These are phyloP conservation scores for Melipona beecheii DNA, from an alignment of 2,888 invertebrate genomes.

Conservation along the genomic window DNA sequence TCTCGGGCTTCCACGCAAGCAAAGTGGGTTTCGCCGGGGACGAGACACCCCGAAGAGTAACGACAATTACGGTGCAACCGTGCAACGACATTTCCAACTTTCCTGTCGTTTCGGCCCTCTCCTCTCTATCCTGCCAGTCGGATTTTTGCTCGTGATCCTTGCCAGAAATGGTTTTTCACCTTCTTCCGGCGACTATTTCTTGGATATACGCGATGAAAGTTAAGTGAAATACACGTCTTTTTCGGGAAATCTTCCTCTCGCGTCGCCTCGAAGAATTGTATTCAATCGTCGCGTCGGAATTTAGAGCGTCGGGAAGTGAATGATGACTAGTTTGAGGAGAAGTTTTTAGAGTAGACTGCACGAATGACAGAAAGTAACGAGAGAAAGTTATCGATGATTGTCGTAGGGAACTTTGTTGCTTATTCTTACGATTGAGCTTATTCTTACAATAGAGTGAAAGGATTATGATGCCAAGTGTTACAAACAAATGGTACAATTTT, in stretches of 20 bases:
- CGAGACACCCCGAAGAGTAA: slow-evolving; percentile 40
- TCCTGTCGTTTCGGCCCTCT: slow-evolving; percentile 4
- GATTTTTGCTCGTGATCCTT: background rate
- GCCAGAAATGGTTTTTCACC: background rate
- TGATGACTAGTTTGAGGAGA: background rate
- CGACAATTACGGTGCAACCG: slow-evolving; percentile 45
- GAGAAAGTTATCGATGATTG: no score
- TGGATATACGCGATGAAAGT: background rate
- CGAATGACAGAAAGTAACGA: no score
- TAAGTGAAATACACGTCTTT: background rate
- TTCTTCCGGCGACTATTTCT: background rate
- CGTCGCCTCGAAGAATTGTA: background rate
- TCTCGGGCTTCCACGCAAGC: slow-evolving; percentile 63
- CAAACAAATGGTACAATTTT: no score
- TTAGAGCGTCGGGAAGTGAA: background rate
- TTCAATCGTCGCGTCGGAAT: background rate
- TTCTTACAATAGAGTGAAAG: no score
- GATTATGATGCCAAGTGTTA: no score
- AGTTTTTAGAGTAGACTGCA: no score
- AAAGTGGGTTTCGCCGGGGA: slow-evolving; percentile 48
- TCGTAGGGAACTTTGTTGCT: no score
- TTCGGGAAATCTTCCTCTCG: background rate
- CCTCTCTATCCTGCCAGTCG: background rate
- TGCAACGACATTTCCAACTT: slow-evolving; percentile 47
- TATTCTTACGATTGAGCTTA: no score